phyloP scores from a whole-genome alignment of 2,797 vertebrate species.

The Hoplostethus atlanticus region DNA sequence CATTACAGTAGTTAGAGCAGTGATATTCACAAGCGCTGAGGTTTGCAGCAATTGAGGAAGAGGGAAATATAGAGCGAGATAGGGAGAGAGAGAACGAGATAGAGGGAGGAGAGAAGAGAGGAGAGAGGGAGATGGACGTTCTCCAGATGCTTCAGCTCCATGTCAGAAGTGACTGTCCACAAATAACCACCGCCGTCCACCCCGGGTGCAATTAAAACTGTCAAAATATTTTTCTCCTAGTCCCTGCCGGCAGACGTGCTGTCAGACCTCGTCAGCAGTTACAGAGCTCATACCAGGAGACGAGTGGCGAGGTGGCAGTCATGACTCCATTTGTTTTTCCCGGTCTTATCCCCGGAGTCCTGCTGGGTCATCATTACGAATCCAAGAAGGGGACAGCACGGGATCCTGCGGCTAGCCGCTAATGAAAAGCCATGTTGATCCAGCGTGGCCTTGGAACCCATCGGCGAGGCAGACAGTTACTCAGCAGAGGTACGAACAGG shows the following conservation, averaged over 20 bases:
- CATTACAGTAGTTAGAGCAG: constrained; percentile 37
- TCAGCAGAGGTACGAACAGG: constrained; percentile 10
- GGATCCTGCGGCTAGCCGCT: constrained; percentile 49
- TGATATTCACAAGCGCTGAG: constrained; percentile 38
- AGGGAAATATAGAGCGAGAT: neutral
- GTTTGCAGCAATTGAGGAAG: constrained; percentile 14
- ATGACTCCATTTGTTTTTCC: constrained; percentile 55
- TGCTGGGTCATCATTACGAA: constrained; percentile 50
- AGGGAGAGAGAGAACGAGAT: constrained; percentile 6
- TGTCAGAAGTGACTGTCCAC: constrained; percentile 49
- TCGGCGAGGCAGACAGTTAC: constrained; percentile 27
- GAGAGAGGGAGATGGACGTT: constrained; percentile 7
- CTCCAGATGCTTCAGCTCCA: constrained; percentile 35
- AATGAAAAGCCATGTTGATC: constrained; percentile 44
- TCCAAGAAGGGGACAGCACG: constrained; percentile 54
- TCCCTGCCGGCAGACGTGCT: constrained; percentile 61
- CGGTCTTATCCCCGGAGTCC: constrained; percentile 23
- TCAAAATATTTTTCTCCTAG: constrained; percentile 66
- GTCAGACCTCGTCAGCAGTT: constrained; percentile 71
- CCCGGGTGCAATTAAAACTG: constrained; percentile 36
- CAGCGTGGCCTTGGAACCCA: constrained; percentile 13
- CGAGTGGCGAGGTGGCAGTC: constrained; percentile 28
- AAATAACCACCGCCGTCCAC: constrained; percentile 44
- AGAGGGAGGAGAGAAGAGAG: neutral
- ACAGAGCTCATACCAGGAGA: constrained; percentile 51